Percentiles rank a stretch among this genome's conserved stretches.
Evolutionary conservation across 2,113 vertebrate genomes (phyloP).

Genomic region (Buteo buteo): DNA sequence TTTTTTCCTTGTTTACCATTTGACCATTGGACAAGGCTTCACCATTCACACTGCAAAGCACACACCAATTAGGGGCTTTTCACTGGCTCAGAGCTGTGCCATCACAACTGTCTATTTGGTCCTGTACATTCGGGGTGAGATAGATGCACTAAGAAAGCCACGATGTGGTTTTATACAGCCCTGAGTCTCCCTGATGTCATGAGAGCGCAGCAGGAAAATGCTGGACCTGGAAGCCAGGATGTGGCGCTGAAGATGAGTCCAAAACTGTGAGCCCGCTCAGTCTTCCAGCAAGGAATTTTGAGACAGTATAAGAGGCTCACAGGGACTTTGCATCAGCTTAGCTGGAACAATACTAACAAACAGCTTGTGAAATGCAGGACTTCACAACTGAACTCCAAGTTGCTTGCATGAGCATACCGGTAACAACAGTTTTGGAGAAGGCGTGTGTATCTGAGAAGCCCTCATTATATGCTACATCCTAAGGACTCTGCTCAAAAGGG

Average conservation of each 20-base stretch:
- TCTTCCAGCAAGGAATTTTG: background rate
- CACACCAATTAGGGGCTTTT: background rate
- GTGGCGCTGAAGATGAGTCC: background rate
- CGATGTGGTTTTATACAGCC: background rate
- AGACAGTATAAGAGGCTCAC: background rate
- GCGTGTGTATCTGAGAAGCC: too few species aligned
- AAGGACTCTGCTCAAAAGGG: background rate
- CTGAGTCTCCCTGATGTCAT: background rate
- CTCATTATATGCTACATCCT: too few species aligned
- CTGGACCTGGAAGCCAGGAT: background rate
- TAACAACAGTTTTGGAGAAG: background rate
- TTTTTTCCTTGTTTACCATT: background rate
- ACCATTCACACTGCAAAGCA: background rate
- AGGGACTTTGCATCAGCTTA: background rate
- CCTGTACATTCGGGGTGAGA: background rate
- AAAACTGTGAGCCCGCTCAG: fast-evolving
- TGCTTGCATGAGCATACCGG: background rate
- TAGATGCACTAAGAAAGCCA: background rate
- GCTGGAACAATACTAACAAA: background rate
- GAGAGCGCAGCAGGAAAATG: background rate
- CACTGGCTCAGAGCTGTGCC: background rate
- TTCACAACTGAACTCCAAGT: background rate
- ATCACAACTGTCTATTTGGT: background rate
- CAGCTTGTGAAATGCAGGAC: background rate
- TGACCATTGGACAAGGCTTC: background rate